phyloP scores from a whole-genome alignment of 2,888 invertebrate genomes.

The Caenorhabditis imperialis region DNA sequence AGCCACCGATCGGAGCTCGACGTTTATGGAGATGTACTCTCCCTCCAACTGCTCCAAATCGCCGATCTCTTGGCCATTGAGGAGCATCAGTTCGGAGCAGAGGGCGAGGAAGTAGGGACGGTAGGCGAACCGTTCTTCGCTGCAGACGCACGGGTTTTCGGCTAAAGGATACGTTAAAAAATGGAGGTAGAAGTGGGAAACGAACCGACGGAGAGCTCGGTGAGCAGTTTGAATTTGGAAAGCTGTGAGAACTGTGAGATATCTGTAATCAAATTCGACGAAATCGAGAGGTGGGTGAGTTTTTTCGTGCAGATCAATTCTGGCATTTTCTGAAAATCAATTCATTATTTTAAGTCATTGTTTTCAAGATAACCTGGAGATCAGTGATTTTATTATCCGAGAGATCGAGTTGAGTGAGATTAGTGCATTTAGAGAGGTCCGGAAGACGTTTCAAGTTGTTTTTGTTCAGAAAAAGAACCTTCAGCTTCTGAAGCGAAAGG shows the following conservation, averaged over 20 bases:
- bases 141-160: slow-evolving; percentile 23
- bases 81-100: slow-evolving; percentile 28
- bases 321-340: slow-evolving; percentile 7
- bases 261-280: slow-evolving; percentile 41
- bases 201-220: slow-evolving; percentile 11
- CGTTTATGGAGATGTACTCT: slow-evolving; percentile 42
- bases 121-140: slow-evolving; percentile 22
- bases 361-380: slow-evolving; percentile 21
- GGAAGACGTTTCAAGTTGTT: slow-evolving; percentile 23
- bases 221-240: slow-evolving; percentile 16
- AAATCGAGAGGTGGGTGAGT: slow-evolving; percentile 19
- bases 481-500: slow-evolving; percentile 21
- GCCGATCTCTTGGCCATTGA: slow-evolving; percentile 23
- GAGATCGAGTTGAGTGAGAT: slow-evolving; percentile 12
- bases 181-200: too few species aligned
- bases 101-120: slow-evolving; percentile 37
- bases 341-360: neutral
- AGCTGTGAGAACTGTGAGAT: slow-evolving; percentile 35
- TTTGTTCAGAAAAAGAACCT: slow-evolving; percentile 18
- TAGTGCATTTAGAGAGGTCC: slow-evolving; percentile 31
- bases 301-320: neutral
- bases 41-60: slow-evolving; percentile 33
- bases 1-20: slow-evolving; percentile 24
- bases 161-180: too few species aligned
- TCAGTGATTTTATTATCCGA: slow-evolving; percentile 27